A percentile compares a stretch with the other conserved stretches of the same genome.
Evolutionary conservation across 1,140 invertebrate genomes (phyloP).

Genomic region (Aporrectodea caliginosa): DNA sequence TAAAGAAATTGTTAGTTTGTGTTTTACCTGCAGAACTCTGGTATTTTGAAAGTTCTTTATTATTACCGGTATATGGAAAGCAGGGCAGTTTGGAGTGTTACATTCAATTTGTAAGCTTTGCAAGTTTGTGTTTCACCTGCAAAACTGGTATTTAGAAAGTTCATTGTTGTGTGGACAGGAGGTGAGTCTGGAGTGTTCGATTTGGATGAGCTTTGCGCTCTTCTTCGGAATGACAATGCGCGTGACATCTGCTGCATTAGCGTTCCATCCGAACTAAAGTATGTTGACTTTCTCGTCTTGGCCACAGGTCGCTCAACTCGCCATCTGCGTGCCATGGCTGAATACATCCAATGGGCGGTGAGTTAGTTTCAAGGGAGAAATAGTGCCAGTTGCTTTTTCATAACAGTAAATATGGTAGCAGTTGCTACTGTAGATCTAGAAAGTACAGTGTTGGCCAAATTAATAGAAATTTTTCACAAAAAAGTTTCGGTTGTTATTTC

Average conservation of each 20-base stretch:
- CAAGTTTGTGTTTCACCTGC: no score
- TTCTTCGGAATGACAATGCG: conserved; percentile 73
- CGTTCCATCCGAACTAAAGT: conserved; percentile 70
- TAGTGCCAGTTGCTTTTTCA: no score
- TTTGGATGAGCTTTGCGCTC: conserved; percentile 75
- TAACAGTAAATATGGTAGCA: no score
- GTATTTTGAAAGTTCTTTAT: not conserved
- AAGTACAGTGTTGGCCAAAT: no score
- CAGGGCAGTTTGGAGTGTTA: not conserved
- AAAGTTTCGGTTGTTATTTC: no score
- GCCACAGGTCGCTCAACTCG: conserved; percentile 68
- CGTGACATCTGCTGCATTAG: conserved; percentile 74
- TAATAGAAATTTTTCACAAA: no score
- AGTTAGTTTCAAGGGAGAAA: conserved; percentile 36
- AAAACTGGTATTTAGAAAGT: not conserved
- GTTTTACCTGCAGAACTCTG: not conserved
- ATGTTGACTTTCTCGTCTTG: conserved; percentile 78
- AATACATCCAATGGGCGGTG: conserved; percentile 70
- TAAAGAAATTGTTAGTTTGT: no score
- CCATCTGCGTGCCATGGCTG: conserved; percentile 71
- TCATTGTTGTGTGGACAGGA: conserved; percentile 59
- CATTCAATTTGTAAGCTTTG: not conserved
- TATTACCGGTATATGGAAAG: not conserved
- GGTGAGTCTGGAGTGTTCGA: conserved; percentile 77
- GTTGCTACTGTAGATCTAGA: no score